Evolutionary conservation across 2,888 invertebrate species (phyloP).

Genomic region (Atethmia centrago): DNA sequence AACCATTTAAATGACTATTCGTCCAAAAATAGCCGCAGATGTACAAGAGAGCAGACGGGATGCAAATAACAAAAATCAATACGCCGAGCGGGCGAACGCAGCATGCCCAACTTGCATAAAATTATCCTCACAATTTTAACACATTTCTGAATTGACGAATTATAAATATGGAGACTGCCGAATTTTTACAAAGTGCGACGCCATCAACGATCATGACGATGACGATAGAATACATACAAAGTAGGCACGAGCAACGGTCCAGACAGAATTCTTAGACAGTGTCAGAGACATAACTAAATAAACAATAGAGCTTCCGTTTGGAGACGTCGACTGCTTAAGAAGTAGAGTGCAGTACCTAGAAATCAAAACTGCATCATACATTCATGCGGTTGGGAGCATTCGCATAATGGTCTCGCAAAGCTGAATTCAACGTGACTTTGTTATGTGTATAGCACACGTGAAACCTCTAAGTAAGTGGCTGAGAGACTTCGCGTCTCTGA

Average conservation of each 20-base stretch:
- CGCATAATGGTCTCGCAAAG: slow-evolving; percentile 60
- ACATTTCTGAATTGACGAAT: slow-evolving; percentile 68
- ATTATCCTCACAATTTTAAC: slow-evolving; percentile 82
- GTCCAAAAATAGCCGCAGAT: slow-evolving; percentile 86
- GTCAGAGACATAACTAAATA: slow-evolving; percentile 74
- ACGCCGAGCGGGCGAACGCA: slow-evolving; percentile 81
- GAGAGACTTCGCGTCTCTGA: slow-evolving; percentile 81
- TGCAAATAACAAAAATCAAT: slow-evolving; percentile 90
- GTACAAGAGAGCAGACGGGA: slow-evolving; percentile 86
- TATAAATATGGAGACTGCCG: slow-evolving; percentile 56
- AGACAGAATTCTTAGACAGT: slow-evolving; percentile 82
- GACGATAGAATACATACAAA: slow-evolving; percentile 60
- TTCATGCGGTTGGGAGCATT: slow-evolving; percentile 58
- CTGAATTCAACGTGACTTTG: slow-evolving; percentile 64
- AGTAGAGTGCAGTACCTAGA: slow-evolving; percentile 73
- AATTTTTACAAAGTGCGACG: slow-evolving; percentile 48
- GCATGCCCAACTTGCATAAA: slow-evolving; percentile 83
- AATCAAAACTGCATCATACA: slow-evolving; percentile 68
- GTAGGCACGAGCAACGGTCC: slow-evolving; percentile 63
- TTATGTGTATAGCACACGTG: slow-evolving; percentile 71
- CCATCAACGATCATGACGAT: slow-evolving; percentile 27
- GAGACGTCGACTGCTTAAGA: slow-evolving; percentile 81
- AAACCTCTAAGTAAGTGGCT: slow-evolving; percentile 84
- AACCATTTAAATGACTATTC: slow-evolving; percentile 78
- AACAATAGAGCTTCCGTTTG: slow-evolving; percentile 86